Evolutionary conservation across 2,888 invertebrate species (phyloP).

Genomic region (Nomada lathburiana): DNA sequence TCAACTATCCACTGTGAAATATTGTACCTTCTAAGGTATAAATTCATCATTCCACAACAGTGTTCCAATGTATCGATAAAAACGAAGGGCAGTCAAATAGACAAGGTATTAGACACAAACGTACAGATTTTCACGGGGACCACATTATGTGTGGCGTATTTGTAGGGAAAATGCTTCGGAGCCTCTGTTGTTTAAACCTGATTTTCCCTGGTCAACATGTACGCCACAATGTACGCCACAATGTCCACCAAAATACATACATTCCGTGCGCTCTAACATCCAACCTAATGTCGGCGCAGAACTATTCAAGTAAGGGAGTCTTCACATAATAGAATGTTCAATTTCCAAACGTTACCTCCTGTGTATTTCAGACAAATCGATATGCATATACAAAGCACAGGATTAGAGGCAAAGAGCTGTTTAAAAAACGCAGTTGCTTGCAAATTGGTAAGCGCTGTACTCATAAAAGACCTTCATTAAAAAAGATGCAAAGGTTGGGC

Average conservation of each 20-base stretch:
- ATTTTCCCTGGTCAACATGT: conserved; percentile 10
- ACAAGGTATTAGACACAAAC: background rate
- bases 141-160: background rate
- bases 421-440: no score
- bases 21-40: no score
- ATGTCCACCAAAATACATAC: background rate
- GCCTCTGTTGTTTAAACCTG: conserved; percentile 5
- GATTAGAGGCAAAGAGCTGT: no score
- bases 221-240: conserved; percentile 3
- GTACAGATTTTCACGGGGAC: background rate
- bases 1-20: no score
- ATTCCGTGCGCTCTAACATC: background rate
- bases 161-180: background rate
- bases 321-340: background rate
- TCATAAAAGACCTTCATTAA: no score
- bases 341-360: background rate
- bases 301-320: background rate
- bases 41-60: no score
- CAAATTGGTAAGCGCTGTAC: no score
- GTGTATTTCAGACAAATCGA: background rate
- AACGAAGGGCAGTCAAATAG: background rate
- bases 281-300: background rate
- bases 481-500: no score
- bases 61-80: background rate
- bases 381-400: no score